Percentiles rank a stretch among this genome's conserved stretches.
Conservation (phyloP, 2,113 vertebrate species). For the Rhea pennata region DNA sequence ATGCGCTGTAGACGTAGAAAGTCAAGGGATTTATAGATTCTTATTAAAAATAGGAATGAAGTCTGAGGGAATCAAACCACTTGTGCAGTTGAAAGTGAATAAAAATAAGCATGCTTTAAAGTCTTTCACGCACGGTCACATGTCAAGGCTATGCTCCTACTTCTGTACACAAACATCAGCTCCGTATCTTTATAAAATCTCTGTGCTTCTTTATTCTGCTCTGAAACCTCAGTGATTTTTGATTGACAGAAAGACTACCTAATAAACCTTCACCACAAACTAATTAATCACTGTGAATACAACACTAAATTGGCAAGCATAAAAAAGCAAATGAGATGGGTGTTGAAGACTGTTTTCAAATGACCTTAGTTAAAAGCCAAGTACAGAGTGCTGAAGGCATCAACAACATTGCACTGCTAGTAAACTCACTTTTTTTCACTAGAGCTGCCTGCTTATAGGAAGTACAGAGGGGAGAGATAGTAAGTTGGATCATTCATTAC, state of each 20-base stretch:
- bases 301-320: slow-evolving; percentile 77
- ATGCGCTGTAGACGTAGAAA: neutral
- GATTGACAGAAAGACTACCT: slow-evolving; percentile 81
- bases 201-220: slow-evolving; percentile 31
- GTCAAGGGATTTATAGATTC: slow-evolving; percentile 10
- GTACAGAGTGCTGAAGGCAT: slow-evolving; percentile 40
- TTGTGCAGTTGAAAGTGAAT: neutral
- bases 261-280: slow-evolving; percentile 79
- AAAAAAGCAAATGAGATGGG: slow-evolving; percentile 79
- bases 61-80: neutral
- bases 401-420: neutral
- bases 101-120: neutral
- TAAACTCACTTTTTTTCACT: neutral
- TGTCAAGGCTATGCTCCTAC: neutral
- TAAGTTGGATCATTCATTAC: rapidly evolving
- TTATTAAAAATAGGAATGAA: slow-evolving; percentile 39
- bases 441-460: neutral
- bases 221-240: slow-evolving; percentile 66
- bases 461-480: neutral
- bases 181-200: slow-evolving; percentile 52
- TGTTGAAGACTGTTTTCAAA: slow-evolving; percentile 72
- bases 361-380: slow-evolving; percentile 78
- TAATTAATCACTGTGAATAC: slow-evolving; percentile 81
- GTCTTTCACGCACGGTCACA: neutral
- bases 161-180: slow-evolving; percentile 5